Percentiles rank a stretch among this genome's conserved stretches.
phyloP scores from a whole-genome alignment of 2,888 invertebrate genomes.

The Drosophila gaucha region DNA sequence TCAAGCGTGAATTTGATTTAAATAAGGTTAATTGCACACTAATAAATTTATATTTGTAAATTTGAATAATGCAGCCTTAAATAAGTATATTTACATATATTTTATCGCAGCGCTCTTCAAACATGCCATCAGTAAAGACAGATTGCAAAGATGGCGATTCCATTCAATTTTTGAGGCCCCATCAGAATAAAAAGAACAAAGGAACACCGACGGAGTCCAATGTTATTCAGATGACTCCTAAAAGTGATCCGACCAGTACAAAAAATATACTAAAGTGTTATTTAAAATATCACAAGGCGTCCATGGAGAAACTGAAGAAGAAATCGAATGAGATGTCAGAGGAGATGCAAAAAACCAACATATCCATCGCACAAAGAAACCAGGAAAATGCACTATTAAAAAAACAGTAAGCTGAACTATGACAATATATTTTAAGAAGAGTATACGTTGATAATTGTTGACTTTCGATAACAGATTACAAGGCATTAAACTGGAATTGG shows the following conservation, averaged over 20 bases:
- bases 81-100: background rate
- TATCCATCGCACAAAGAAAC: background rate
- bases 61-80: background rate
- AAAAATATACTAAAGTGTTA: constrained; percentile 14
- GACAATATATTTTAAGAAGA: background rate
- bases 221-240: no score
- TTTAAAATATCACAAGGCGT: background rate
- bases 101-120: background rate
- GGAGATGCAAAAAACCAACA: constrained; percentile 12
- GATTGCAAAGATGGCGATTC: background rate
- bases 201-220: background rate
- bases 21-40: background rate
- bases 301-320: background rate
- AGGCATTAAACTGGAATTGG: background rate
- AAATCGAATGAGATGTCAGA: background rate
- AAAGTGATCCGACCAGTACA: background rate
- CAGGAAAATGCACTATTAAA: constrained; percentile 14
- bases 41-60: background rate
- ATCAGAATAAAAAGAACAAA: background rate
- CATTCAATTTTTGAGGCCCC: background rate
- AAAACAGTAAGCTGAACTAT: constrained; percentile 13
- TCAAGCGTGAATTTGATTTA: background rate
- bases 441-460: background rate
- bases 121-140: constrained; percentile 9
- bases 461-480: background rate